phyloP scores from a whole-genome alignment of 2,113 vertebrate genomes.

The Oncorhynchus clarkii region DNA sequence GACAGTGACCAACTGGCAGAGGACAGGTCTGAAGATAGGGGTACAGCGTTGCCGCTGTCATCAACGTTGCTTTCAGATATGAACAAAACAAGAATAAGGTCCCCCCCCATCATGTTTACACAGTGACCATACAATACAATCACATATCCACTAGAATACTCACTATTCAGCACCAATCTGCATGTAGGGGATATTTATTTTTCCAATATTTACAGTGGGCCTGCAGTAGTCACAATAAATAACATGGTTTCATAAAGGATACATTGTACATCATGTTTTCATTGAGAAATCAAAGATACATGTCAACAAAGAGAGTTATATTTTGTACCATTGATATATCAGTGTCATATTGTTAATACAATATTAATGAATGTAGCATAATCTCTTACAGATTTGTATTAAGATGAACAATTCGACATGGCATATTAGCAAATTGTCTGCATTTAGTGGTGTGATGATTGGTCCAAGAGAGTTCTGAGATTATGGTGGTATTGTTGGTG shows the following conservation, averaged over 20 bases:
- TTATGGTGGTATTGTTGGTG: background rate
- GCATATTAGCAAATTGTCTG: background rate
- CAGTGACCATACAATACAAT: background rate
- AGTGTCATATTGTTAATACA: too few relatives aligned
- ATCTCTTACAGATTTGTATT: background rate
- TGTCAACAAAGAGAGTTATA: background rate
- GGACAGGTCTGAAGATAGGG: background rate
- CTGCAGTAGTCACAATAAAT: background rate
- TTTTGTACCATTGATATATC: background rate
- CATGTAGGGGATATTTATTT: background rate
- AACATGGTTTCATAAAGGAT: background rate
- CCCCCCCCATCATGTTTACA: background rate
- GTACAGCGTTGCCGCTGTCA: background rate
- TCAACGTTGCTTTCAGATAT: background rate
- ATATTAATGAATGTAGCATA: too few relatives aligned
- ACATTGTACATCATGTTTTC: background rate
- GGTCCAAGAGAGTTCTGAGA: background rate
- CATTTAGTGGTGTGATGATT: background rate
- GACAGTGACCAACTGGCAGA: conserved; percentile 6
- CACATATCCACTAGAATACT: background rate
- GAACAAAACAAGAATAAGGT: background rate
- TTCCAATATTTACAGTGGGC: background rate
- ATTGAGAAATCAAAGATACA: background rate
- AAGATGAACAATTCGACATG: background rate
- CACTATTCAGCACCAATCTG: background rate